Evolutionary conservation across 53 echinoderm and acorn worm genomes (phyloP).

Genomic region (Mesocentrotus franciscanus): DNA sequence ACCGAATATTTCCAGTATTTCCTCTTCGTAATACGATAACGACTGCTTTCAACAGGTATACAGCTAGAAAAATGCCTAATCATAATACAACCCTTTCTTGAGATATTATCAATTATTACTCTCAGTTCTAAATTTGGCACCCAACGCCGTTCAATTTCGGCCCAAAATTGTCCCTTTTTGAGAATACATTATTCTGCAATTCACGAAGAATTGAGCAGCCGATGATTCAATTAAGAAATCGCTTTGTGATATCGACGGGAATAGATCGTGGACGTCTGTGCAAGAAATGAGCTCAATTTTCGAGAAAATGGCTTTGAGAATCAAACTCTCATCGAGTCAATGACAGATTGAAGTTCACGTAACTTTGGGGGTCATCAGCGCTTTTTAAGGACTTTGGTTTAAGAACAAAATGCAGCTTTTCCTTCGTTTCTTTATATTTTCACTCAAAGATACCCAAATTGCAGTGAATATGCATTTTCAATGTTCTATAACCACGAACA

Average conservation of each 20-base stretch:
- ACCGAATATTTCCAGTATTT: constrained; percentile 56
- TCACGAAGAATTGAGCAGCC: background rate
- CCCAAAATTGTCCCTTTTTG: constrained; percentile 47
- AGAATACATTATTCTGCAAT: constrained; percentile 47
- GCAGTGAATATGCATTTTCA: background rate
- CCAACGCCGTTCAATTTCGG: background rate
- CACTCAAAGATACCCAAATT: background rate
- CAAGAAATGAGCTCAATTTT: constrained; percentile 61
- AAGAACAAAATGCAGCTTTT: background rate
- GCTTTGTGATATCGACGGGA: constrained; percentile 53
- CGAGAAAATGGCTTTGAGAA: constrained; percentile 14
- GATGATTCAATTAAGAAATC: constrained; percentile 42
- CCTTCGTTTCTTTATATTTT: background rate
- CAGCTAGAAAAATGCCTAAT: constrained; percentile 40
- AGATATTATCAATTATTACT: constrained; percentile 33
- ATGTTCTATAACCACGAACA: no score
- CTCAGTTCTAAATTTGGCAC: constrained; percentile 48
- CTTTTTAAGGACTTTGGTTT: background rate
- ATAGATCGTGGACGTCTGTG: constrained; percentile 41
- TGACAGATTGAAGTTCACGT: constrained; percentile 36
- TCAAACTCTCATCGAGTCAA: background rate
- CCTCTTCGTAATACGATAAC: constrained; percentile 45
- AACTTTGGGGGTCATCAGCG: background rate
- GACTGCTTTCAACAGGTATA: constrained; percentile 6
- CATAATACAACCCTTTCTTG: constrained; percentile 40